Conservation (phyloP, 1,140 invertebrate genomes). For the Drosophila grimshawi region DNA sequence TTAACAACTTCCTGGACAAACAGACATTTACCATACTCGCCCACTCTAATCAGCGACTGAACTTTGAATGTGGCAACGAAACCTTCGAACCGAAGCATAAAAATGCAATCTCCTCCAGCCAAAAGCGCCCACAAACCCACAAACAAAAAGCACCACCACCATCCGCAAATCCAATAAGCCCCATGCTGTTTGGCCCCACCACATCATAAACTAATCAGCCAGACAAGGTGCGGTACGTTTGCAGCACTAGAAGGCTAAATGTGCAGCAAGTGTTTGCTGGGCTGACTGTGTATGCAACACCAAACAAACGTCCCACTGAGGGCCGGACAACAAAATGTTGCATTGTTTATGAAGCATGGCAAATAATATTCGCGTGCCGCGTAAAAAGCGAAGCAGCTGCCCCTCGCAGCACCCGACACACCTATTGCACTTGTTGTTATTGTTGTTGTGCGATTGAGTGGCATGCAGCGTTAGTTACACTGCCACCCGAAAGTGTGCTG, state of each 20-base stretch:
- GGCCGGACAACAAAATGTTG: slow-evolving; percentile 38
- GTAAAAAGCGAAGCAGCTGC: slow-evolving; percentile 19
- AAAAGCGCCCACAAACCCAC: neutral
- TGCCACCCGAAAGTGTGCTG: slow-evolving; percentile 38
- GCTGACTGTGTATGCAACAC: slow-evolving; percentile 2
- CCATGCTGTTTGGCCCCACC: slow-evolving; percentile 20
- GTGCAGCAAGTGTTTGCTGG: slow-evolving; percentile 25
- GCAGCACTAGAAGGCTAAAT: slow-evolving; percentile 5
- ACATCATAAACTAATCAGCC: slow-evolving; percentile 55
- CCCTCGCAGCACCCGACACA: neutral
- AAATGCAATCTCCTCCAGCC: slow-evolving; percentile 27
- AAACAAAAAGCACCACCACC: no score
- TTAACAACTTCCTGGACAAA: slow-evolving; percentile 40
- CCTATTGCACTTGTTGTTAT: neutral
- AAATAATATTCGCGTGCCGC: slow-evolving; percentile 53
- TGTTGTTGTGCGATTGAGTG: slow-evolving; percentile 44
- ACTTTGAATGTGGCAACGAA: slow-evolving; percentile 25
- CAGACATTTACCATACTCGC: slow-evolving; percentile 8
- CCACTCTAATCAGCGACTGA: slow-evolving; percentile 29
- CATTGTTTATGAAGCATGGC: slow-evolving; percentile 39
- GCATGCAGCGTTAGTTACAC: slow-evolving; percentile 48
- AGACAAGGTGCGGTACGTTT: slow-evolving; percentile 39
- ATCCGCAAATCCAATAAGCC: neutral
- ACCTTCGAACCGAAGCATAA: slow-evolving; percentile 14
- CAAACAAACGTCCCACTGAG: neutral